Conservation (phyloP, 1,140 invertebrate genomes). For the Tetragnatha versicolor region DNA sequence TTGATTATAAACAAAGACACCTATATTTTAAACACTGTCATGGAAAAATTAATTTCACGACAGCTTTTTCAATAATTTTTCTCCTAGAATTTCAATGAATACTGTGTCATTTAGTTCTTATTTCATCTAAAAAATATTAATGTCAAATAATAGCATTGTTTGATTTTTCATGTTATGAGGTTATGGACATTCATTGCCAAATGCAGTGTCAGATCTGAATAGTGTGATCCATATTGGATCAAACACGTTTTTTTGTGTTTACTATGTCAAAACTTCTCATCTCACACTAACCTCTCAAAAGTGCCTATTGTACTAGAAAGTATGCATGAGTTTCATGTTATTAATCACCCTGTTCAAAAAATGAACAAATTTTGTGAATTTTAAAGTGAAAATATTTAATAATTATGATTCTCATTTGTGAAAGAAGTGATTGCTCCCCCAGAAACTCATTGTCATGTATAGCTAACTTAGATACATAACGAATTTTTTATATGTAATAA, state of each 20-base stretch:
- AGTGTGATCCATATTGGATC: constrained; percentile 46
- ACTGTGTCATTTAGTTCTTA: neutral
- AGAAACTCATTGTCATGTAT: constrained; percentile 42
- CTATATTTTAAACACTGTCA: neutral
- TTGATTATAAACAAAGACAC: too few species aligned
- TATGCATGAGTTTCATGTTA: constrained; percentile 37
- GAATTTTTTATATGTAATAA: constrained; percentile 44
- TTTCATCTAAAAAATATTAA: too few species aligned
- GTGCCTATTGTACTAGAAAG: constrained; percentile 40
- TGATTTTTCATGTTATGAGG: neutral
- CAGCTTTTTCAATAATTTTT: neutral
- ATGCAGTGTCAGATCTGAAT: neutral
- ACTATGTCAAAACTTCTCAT: neutral
- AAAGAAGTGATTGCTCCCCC: constrained; percentile 28
- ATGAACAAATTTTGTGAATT: constrained; percentile 48
- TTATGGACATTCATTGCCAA: neutral
- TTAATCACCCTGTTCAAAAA: constrained; percentile 30
- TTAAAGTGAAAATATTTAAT: constrained; percentile 8
- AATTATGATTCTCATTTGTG: neutral
- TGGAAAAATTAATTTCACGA: neutral
- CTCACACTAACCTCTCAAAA: constrained; percentile 27
- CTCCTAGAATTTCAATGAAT: neutral
- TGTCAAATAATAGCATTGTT: neutral
- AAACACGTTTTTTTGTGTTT: neutral
- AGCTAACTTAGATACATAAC: constrained; percentile 35